These are phyloP conservation scores for Caenorhabditis zanzibari DNA, from an alignment of 2,888 invertebrate genomes.

Conservation along the genomic window DNA sequence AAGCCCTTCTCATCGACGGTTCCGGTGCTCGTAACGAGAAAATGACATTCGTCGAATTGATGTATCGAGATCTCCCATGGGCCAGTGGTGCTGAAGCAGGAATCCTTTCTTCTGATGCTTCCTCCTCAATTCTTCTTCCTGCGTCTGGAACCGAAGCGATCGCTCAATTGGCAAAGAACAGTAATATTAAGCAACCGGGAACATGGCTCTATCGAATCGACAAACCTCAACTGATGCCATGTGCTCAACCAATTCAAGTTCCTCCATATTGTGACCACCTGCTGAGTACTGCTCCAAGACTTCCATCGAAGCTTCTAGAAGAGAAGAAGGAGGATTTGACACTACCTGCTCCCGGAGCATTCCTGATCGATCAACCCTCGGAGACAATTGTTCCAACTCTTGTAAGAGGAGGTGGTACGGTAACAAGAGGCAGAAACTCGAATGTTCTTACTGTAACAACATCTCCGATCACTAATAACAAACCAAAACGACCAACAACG, in stretches of 20 bases:
- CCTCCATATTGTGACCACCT: slow-evolving; percentile 83
- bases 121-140: slow-evolving; percentile 79
- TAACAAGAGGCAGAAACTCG: slow-evolving; percentile 30
- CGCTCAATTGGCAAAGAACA: slow-evolving; percentile 78
- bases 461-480: slow-evolving; percentile 46
- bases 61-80: slow-evolving; percentile 82
- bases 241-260: slow-evolving; percentile 75
- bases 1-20: slow-evolving; percentile 81
- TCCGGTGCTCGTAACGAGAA: slow-evolving; percentile 68
- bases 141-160: slow-evolving; percentile 82
- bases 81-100: slow-evolving; percentile 81
- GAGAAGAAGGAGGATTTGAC: slow-evolving; percentile 65
- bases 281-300: slow-evolving; percentile 42
- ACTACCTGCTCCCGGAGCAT: slow-evolving; percentile 57
- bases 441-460: slow-evolving; percentile 51
- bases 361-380: slow-evolving; percentile 56
- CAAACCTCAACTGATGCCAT: slow-evolving; percentile 73
- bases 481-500: slow-evolving; percentile 45
- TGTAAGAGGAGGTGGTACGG: slow-evolving; percentile 42
- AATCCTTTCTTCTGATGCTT: slow-evolving; percentile 79
- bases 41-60: slow-evolving; percentile 78
- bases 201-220: slow-evolving; percentile 81
- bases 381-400: slow-evolving; percentile 64
- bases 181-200: slow-evolving; percentile 81
- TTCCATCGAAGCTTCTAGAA: slow-evolving; percentile 45